phyloP scores from a whole-genome alignment of 2,888 invertebrate species.

The Cheilosia variabilis region DNA sequence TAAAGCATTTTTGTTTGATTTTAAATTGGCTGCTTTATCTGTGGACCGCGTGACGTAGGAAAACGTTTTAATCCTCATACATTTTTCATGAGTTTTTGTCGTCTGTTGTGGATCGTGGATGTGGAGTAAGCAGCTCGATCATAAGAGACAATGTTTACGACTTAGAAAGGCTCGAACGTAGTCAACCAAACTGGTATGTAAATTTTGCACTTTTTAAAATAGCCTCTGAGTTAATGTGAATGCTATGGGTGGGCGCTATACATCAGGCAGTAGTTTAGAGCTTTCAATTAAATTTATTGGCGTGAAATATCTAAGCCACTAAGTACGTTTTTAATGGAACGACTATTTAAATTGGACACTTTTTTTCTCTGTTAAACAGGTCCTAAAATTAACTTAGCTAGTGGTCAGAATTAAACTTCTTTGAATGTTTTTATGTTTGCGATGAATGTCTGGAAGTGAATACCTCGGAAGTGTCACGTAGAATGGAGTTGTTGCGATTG shows the following conservation, averaged over 20 bases:
- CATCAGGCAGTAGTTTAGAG: no score
- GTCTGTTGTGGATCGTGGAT: background rate
- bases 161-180: slow-evolving; percentile 40
- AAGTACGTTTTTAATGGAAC: no score
- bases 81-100: slow-evolving; percentile 18
- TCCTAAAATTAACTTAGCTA: no score
- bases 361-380: no score
- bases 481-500: no score
- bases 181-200: slow-evolving; percentile 15
- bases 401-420: no score
- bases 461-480: no score
- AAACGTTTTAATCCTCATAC: background rate
- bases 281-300: no score
- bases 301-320: no score
- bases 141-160: slow-evolving; percentile 53
- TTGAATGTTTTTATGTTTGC: no score
- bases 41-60: background rate
- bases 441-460: no score
- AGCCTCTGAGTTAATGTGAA: slow-evolving; percentile 23
- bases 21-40: slow-evolving; percentile 8
- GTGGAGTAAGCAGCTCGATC: slow-evolving; percentile 35
- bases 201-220: slow-evolving; percentile 26
- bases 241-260: slow-evolving; percentile 5
- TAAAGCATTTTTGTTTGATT: slow-evolving; percentile 25
- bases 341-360: no score